Evolutionary conservation across 2,888 invertebrate species (phyloP).

Genomic region (Anthophora plumipes): DNA sequence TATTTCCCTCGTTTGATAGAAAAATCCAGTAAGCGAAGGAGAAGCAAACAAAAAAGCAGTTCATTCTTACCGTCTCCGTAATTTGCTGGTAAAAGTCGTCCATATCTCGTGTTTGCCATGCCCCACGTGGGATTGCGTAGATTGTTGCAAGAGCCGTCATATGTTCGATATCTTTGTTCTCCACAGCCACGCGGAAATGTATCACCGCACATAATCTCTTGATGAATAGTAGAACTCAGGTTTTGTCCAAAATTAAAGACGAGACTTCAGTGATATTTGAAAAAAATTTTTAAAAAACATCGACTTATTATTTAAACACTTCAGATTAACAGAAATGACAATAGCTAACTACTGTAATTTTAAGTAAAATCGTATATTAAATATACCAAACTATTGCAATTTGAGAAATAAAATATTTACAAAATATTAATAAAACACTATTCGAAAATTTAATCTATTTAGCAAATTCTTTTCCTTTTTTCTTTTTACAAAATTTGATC

Average conservation of each 20-base stretch:
- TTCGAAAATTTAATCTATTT: too few relatives aligned
- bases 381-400: too few relatives aligned
- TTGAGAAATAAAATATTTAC: too few relatives aligned
- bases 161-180: constrained; percentile 89
- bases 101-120: constrained; percentile 90
- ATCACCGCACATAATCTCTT: constrained; percentile 66
- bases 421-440: too few relatives aligned
- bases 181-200: constrained; percentile 79
- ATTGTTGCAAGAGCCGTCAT: constrained; percentile 98
- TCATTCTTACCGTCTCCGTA: constrained; percentile 61
- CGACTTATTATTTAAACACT: neutral
- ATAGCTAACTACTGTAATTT: too few relatives aligned
- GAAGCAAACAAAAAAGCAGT: neutral
- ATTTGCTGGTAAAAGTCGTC: constrained; percentile 87
- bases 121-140: constrained; percentile 93
- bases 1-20: too few relatives aligned
- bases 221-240: constrained; percentile 18
- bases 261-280: neutral
- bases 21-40: too few relatives aligned
- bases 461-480: too few relatives aligned
- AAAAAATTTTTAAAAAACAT: neutral
- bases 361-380: too few relatives aligned
- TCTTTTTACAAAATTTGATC: too few relatives aligned
- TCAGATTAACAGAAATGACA: too few relatives aligned
- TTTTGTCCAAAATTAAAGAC: neutral